Conservation (phyloP, 2,797 vertebrate genomes). For the Anisognathus igniventris region DNA sequence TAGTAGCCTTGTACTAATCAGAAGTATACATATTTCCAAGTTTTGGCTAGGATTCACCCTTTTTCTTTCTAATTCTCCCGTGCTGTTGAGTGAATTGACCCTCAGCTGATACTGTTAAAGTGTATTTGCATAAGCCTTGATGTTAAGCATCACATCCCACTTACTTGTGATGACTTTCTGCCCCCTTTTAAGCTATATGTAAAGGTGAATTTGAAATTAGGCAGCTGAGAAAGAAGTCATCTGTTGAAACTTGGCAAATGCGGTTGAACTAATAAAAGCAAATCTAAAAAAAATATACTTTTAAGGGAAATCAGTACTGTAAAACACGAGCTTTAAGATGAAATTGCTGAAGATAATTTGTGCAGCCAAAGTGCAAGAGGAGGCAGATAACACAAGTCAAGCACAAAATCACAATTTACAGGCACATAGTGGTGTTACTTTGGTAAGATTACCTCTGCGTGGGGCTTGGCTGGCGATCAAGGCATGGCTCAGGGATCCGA, state of each 20-base stretch:
- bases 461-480: not conserved
- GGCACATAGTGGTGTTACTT: not conserved
- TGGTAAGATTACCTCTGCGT: not conserved
- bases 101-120: not conserved
- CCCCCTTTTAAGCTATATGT: not conserved
- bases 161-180: slow-evolving; percentile 16
- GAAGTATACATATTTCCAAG: not conserved
- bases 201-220: slow-evolving; percentile 50
- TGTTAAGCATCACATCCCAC: slow-evolving; percentile 36
- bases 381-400: not conserved
- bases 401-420: not conserved
- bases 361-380: not conserved
- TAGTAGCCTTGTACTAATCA: slow-evolving; percentile 26
- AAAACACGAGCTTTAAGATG: not conserved
- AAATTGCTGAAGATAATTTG: not conserved
- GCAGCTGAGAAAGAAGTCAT: slow-evolving; percentile 1
- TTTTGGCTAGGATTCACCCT: not conserved
- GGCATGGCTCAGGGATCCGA: not conserved
- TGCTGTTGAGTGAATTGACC: not conserved
- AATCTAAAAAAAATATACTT: not conserved
- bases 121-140: not conserved
- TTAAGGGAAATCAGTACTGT: not conserved
- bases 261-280: not conserved
- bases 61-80: not conserved
- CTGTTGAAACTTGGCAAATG: slow-evolving; percentile 6